Base-by-base conservation (phyloP, 2,113 vertebrate genomes). In the Blennius ocellaris region DNA sequence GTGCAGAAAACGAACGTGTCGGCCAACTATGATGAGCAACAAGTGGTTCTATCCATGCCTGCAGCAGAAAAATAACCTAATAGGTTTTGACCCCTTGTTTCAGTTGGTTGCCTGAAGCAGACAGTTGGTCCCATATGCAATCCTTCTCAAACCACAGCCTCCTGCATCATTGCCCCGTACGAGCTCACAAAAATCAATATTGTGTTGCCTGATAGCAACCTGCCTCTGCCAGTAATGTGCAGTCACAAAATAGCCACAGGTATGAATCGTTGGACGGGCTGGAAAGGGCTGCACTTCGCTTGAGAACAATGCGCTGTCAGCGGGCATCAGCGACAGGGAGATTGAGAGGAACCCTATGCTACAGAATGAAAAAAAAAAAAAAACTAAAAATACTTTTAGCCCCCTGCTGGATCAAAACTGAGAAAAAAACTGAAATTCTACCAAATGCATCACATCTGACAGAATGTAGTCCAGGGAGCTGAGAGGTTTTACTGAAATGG, bases 131-230 rank as follows among this genome's bases (percentile, higher is more conserved):
- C 3, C 0, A 15, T 10, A 12, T 48, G 41, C 30, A 65, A 69
- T 61, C 56, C 44, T 14, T 11, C 16, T 17, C 40, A 53, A 55
- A 38, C 30, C 2, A 0, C 6, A 38, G 21, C 58, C 48, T 9
- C 14, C 38, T 37, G 16, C 36, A 57, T 65, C n/a, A 44, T 38
- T 7, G 44, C n/a, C 49, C n/a, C 16, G 17, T 10, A 3, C 49
- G 11, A 41, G 38, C 44, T 54, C 51, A 39, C 39, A 21, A 45
- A 30, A 79, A 76, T 80, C 73, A 86, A 48, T 67, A 51, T 15
- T 14, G 39, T 9, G 11, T 16, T 7, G 37, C 40, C 14, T 54
- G n/a, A 21, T 56, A 43, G 30, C 12, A 57, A 57, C 11, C 47
- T 30, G 11, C 44, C 43, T 30, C 9, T 15, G 44, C 16, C 53